These are phyloP conservation scores for Nesoenas mayeri DNA, from an alignment of 2,113 vertebrate genomes.

Conservation along the genomic window DNA sequence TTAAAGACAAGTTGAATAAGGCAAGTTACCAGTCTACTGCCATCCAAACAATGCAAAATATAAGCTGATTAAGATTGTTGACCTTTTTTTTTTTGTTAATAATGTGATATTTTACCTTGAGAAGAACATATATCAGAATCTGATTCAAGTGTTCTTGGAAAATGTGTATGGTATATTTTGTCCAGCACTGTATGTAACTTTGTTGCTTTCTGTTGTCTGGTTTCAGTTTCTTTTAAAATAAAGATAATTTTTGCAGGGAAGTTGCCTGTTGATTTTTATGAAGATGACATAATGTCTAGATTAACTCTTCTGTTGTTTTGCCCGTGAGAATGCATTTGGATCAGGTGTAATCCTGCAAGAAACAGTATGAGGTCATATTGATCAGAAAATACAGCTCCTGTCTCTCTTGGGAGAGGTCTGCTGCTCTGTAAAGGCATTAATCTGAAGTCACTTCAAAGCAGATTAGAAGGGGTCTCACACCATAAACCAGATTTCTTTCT, in stretches of 20 bases:
- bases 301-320: background rate
- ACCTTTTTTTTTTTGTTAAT: background rate
- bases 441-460: background rate
- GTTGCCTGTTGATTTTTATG: constrained; percentile 30
- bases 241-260: constrained; percentile 70
- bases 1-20: constrained; percentile 11
- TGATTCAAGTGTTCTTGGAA: constrained; percentile 41
- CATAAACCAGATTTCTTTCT: background rate
- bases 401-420: background rate
- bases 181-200: constrained; percentile 65
- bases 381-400: background rate
- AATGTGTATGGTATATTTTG: constrained; percentile 65
- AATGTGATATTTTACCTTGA: constrained; percentile 50
- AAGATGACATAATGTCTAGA: background rate
- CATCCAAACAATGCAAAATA: constrained; percentile 42
- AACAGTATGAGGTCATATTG: background rate
- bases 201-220: constrained; percentile 60
- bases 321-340: background rate
- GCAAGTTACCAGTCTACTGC: constrained; percentile 37
- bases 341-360: background rate
- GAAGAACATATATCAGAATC: constrained; percentile 48
- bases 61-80: constrained; percentile 17
- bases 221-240: constrained; percentile 74
- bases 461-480: background rate
- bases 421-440: background rate